A percentile compares a stretch with the other conserved stretches of the same genome.
phyloP scores from a whole-genome alignment of 2,888 invertebrate genomes.

The Macrosoma leucophasiata region DNA sequence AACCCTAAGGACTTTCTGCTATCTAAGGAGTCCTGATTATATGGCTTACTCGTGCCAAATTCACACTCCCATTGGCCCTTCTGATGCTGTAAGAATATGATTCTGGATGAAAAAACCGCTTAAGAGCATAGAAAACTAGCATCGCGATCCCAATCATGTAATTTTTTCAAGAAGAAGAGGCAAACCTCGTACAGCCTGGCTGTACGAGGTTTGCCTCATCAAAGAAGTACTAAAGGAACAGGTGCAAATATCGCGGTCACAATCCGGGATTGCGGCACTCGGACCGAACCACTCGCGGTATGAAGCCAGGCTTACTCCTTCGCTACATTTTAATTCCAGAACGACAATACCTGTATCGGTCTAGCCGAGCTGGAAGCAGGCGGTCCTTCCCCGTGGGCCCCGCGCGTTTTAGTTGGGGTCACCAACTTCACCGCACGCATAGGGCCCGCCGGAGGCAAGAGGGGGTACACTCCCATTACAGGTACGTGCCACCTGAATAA shows the following conservation, averaged over 20 bases:
- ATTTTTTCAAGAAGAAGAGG: too few relatives aligned
- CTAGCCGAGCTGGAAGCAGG: constrained; percentile 78
- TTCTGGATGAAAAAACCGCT: too few relatives aligned
- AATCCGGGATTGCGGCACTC: constrained; percentile 91
- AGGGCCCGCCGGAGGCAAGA: constrained; percentile 88
- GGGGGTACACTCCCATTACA: constrained; percentile 88
- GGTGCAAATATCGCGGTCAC: constrained; percentile 79
- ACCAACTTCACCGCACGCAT: constrained; percentile 83
- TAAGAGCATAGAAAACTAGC: too few relatives aligned
- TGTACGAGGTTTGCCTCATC: too few relatives aligned
- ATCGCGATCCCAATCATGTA: too few relatives aligned
- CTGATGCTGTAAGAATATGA: too few relatives aligned
- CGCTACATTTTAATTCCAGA: constrained; percentile 49
- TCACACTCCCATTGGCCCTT: too few relatives aligned
- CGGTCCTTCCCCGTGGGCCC: constrained; percentile 81
- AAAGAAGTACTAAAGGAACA: too few relatives aligned
- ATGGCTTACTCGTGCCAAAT: too few relatives aligned
- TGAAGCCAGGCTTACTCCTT: constrained; percentile 90
- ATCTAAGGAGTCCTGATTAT: too few relatives aligned
- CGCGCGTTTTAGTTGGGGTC: constrained; percentile 78
- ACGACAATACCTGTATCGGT: constrained; percentile 83
- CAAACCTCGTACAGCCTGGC: too few relatives aligned
- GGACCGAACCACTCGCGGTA: constrained; percentile 86
- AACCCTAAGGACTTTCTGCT: too few relatives aligned
- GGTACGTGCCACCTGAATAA: constrained; percentile 67